Base-by-base conservation (phyloP, 2,888 invertebrate genomes). In the Diabrotica balteata region DNA sequence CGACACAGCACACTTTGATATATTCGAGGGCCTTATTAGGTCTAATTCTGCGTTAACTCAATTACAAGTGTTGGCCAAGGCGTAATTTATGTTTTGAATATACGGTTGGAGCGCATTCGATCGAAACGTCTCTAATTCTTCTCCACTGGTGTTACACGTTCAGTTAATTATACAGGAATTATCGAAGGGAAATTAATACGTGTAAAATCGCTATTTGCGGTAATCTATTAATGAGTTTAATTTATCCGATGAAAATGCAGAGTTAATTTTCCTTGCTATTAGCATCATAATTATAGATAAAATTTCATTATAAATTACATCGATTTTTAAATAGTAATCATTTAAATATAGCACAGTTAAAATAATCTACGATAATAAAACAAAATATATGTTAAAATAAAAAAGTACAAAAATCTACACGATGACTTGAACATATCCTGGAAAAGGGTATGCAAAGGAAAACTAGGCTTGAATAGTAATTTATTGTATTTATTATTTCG, bases 1-100 rank as follows among this genome's bases (percentile, higher is more conserved):
- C 69, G 66, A 68, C 69, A 67, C 78, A 63, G 66, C 76, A 77
- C 78, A 78, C 80, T 82, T 82, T 81, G 82, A 82, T 82, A 81
- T 81, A 81, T 81, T 79, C 80, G 77, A 76, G 75, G 79, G 79
- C 79, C 81, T 82, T 82, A 81, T 82, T 81, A 82, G 80, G 78
- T 79, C 78, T 80, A 80, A 81, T 82, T 80, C 80, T 75, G 72
- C 75, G 77, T 75, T 81, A 81, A 81, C 81, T 81, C 81, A 81
- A 81, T 81, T 81, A 81, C 78, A 78, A 79, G 77, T 76, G 80
- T 75, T 77, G 73, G 75, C 73, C 76, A 72, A 74, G 76, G 73
- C 72, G 73, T 78, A 77, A 78, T 77, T 78, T 76, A 78, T 78
- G 71, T 70, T 65, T 68, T 59, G 59, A 59, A 67, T 63, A 53